Conservation (phyloP, 2,797 vertebrate species). For the Perodicticus potto region DNA sequence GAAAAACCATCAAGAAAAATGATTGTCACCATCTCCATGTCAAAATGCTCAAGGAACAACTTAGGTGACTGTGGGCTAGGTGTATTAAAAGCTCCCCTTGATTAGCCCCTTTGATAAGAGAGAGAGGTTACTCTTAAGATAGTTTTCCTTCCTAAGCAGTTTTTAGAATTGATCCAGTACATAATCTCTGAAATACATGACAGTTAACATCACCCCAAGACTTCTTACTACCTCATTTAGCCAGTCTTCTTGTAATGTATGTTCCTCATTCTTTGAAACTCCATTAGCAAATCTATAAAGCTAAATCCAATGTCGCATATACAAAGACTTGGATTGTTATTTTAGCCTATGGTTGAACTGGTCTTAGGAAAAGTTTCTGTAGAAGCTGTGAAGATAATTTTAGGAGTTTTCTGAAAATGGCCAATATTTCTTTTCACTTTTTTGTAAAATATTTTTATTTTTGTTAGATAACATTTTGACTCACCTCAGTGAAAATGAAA, state of each 20-base stretch:
- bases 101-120: background rate
- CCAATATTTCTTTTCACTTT: constrained; percentile 33
- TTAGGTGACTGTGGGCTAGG: background rate
- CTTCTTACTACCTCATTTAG: constrained; percentile 26
- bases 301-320: constrained; percentile 40
- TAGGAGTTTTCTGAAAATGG: constrained; percentile 33
- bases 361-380: constrained; percentile 26
- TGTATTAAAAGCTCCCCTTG: background rate
- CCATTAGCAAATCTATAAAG: constrained; percentile 58
- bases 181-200: constrained; percentile 49
- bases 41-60: background rate
- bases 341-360: background rate
- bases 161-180: constrained; percentile 52
- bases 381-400: background rate
- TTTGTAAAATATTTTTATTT: constrained; percentile 35
- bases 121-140: background rate
- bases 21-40: background rate
- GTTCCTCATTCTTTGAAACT: constrained; percentile 31
- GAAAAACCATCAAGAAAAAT: background rate
- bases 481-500: constrained; percentile 11
- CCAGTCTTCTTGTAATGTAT: constrained; percentile 5
- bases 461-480: constrained; percentile 46
- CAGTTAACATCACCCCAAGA: constrained; percentile 45
- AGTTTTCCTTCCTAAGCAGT: constrained; percentile 34
- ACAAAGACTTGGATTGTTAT: constrained; percentile 17